Percentiles rank a stretch among this genome's conserved stretches.
Conservation (phyloP, 2,113 vertebrate genomes). For the Salvelinus alpinus region DNA sequence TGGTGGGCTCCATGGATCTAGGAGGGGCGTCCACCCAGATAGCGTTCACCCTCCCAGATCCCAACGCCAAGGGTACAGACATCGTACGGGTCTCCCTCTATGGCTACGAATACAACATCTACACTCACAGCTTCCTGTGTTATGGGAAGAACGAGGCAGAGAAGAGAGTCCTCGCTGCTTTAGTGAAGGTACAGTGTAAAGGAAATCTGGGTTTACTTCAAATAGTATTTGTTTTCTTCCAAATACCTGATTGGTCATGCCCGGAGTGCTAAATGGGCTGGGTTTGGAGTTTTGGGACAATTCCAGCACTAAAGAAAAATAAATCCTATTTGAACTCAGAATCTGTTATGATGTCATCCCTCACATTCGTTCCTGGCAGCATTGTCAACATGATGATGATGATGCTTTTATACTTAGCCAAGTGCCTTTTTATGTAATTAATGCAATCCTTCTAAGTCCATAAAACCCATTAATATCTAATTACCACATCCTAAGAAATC, state of each 20-base stretch:
- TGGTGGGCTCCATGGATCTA: constrained; percentile 88
- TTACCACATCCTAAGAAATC: too few species aligned
- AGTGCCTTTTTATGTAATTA: too few species aligned
- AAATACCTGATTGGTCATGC: constrained; percentile 3
- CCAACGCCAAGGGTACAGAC: constrained; percentile 39
- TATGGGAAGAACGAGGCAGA: constrained; percentile 91
- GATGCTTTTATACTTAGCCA: too few species aligned
- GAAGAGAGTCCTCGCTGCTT: constrained; percentile 78
- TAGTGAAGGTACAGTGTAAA: constrained; percentile 75
- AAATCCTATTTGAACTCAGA: neutral
- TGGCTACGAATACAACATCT: constrained; percentile 86
- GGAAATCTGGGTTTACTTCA: neutral
- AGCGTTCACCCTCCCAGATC: constrained; percentile 74
- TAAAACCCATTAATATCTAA: constrained; percentile 29
- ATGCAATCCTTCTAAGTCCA: too few species aligned
- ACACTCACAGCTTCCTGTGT: constrained; percentile 92
- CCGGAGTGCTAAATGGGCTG: too few species aligned
- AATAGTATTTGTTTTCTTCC: neutral
- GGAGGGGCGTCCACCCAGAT: constrained; percentile 96
- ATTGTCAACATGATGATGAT: too few species aligned
- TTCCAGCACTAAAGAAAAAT: too few species aligned
- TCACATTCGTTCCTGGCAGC: too few species aligned
- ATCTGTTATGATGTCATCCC: neutral
- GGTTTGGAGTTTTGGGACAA: too few species aligned
- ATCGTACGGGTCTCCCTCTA: constrained; percentile 82